These are phyloP conservation scores for Pangasianodon hypophthalmus DNA, from an alignment of 2,113 vertebrate species.

Conservation along the genomic window DNA sequence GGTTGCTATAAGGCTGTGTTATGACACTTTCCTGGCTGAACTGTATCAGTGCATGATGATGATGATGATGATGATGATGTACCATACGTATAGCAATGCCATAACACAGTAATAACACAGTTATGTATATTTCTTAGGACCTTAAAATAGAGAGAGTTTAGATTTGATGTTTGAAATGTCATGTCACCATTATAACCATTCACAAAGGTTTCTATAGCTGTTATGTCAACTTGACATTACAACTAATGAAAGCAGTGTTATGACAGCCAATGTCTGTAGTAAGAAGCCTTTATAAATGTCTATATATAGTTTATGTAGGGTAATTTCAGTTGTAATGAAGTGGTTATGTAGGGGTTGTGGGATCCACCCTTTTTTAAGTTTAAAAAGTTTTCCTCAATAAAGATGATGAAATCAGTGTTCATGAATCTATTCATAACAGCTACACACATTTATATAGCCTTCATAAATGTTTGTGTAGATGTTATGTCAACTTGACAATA, in stretches of 20 bases:
- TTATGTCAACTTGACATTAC: neutral
- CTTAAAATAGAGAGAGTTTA: neutral
- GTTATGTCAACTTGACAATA: neutral
- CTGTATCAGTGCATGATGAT: neutral
- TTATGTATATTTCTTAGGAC: neutral
- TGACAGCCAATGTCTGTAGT: neutral
- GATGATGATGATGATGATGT: neutral
- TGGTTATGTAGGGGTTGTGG: neutral
- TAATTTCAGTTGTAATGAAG: neutral
- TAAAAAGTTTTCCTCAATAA: neutral
- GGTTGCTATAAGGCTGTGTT: neutral
- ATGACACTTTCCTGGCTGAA: neutral
- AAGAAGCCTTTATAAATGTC: neutral
- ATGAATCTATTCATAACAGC: neutral
- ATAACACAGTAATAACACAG: neutral
- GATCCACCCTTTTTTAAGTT: neutral
- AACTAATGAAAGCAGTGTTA: neutral
- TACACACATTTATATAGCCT: neutral
- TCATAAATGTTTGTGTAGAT: neutral
- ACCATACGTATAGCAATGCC: neutral
- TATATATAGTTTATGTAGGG: neutral
- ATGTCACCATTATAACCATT: neutral
- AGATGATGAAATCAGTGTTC: neutral
- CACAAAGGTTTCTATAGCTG: neutral
- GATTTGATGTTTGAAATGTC: neutral